Conservation (phyloP, 2,888 invertebrate genomes). For the Micoletzkya japonica region DNA sequence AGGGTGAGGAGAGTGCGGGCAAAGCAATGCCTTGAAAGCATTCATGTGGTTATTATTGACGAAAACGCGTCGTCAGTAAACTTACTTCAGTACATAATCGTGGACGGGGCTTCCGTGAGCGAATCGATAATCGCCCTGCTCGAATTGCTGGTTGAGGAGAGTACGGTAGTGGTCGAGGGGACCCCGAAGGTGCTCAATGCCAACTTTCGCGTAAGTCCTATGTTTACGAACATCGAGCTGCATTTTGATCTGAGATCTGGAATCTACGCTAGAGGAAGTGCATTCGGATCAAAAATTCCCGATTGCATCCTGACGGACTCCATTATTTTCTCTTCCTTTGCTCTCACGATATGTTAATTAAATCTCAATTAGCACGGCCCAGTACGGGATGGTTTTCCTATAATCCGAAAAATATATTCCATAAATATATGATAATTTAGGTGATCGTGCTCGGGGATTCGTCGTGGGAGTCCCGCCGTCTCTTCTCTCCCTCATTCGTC, state of each 20-base stretch:
- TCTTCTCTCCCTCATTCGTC: constrained; percentile 26
- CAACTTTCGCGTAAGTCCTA: neutral
- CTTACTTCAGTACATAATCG: constrained; percentile 39
- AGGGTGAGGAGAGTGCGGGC: no score
- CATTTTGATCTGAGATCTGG: no score
- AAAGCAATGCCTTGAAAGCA: no score
- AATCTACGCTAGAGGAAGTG: no score
- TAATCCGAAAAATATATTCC: neutral
- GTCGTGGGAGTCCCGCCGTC: constrained; percentile 37
- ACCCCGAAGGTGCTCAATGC: neutral
- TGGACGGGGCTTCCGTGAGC: constrained; percentile 44
- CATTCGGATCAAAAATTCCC: no score
- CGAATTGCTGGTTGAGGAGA: constrained; percentile 52
- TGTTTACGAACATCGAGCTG: neutral
- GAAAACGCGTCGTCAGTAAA: no score
- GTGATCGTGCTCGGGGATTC: constrained; percentile 50
- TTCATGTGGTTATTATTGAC: no score
- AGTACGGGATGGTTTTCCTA: no score
- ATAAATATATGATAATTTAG: constrained; percentile 26
- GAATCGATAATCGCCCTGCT: constrained; percentile 50
- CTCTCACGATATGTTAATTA: no score
- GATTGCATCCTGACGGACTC: no score
- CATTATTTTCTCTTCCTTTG: no score
- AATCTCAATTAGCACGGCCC: no score
- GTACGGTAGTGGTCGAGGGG: constrained; percentile 16